Percentiles rank a stretch among this genome's conserved stretches.
Evolutionary conservation across 2,113 vertebrate species (phyloP).

Genomic region (Gavialis gangeticus): DNA sequence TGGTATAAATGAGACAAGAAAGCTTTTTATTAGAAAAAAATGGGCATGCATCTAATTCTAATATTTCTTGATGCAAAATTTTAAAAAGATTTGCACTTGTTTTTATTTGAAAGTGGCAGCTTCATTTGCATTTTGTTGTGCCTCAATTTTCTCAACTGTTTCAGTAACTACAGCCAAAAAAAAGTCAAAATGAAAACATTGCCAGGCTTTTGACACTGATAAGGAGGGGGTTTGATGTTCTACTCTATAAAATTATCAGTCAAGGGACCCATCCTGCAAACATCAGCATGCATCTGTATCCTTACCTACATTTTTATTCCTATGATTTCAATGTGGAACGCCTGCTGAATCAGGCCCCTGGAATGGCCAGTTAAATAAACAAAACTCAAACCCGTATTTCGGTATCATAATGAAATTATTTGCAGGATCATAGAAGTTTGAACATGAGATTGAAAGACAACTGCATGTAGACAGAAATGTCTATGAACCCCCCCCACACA

Average conservation of each 20-base stretch:
- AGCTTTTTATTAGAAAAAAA: neutral
- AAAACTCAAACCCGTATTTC: neutral
- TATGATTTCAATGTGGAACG: neutral
- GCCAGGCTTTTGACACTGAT: neutral
- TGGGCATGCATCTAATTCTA: rapidly evolving
- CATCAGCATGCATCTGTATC: neutral
- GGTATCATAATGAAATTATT: neutral
- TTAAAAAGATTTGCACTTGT: neutral
- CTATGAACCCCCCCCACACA: neutral
- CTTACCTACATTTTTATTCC: neutral
- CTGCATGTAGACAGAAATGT: neutral
- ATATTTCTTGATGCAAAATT: neutral
- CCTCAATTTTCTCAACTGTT: neutral
- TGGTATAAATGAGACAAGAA: slow-evolving; percentile 27
- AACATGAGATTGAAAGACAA: neutral
- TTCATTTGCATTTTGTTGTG: neutral
- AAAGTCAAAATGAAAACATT: neutral
- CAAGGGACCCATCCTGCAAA: neutral
- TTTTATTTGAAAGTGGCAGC: neutral
- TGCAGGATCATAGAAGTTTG: neutral
- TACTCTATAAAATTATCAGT: neutral
- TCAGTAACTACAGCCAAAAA: neutral
- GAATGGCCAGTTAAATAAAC: neutral
- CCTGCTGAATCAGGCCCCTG: neutral
- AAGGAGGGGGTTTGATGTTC: neutral